Evolutionary conservation across 2,113 vertebrate species (phyloP), one percentile per base, ranked within the genome.

Genomic region (Ageneiosus marmoratus): DNA sequence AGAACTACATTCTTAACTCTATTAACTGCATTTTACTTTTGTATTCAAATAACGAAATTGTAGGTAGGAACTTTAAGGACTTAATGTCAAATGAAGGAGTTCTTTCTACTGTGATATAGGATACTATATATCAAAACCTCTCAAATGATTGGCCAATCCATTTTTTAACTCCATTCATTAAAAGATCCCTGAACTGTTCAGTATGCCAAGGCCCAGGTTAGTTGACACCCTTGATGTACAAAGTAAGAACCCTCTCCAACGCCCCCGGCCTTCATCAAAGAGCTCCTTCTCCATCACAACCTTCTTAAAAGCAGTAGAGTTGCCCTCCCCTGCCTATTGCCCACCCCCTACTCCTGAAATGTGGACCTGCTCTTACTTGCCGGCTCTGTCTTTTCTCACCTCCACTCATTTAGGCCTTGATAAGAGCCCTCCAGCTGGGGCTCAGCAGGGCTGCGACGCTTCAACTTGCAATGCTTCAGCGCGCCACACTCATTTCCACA

Each of bases 351-450:
- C 29, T 76, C 51, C 51, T 80, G 41, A 84, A 77, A 84, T 78
- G 53, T 83, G 87, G 87, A 86, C 82, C 82, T 83, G 85, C 55
- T 51, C 55, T 51, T 80, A 67, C 80, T 87, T 46, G 44, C 60
- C 51, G 80, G 70, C 72, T 88, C 87, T 88, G 88, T 84, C 84
- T 89, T 88, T 89, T 89, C 87, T 89, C 87, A 89, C 87, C 87
- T 89, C 83, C 81, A 86, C 87, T 89, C 87, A 87, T 89, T 89
- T 86, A 79, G 82, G 79, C 62, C 84, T 86, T 87, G 86, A 88
- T 88, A 87, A 86, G 87, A 72, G 77, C 82, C 75, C 80, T 87
- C 86, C 82, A 86, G 89, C 87, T 85, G 85, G 62, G 86, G 44
- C 85, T 84, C 87, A 80, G 85, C 62, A 44, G 87, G 86, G 81